Conservation (phyloP, 2,113 vertebrate genomes). For the Podilymbus podiceps region DNA sequence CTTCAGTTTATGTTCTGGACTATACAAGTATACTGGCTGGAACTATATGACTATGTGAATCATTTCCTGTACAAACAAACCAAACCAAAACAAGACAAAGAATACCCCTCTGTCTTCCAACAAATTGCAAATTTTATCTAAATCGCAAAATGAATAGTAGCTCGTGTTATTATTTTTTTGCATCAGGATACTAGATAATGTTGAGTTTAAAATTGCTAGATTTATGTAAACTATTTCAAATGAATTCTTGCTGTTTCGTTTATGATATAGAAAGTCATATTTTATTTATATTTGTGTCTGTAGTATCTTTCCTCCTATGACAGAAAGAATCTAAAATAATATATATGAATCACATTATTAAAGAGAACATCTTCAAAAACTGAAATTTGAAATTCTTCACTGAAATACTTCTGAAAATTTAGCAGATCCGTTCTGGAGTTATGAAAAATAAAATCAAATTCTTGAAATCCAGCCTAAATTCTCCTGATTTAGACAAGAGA, state of each 20-base stretch:
- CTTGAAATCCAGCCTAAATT: neutral
- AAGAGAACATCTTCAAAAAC: neutral
- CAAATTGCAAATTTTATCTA: neutral
- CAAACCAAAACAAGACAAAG: neutral
- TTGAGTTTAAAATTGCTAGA: neutral
- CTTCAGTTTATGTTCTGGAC: neutral
- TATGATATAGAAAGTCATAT: neutral
- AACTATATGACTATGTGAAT: neutral
- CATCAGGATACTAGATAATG: neutral
- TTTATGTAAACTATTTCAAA: neutral
- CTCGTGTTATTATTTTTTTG: neutral
- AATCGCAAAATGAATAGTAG: neutral
- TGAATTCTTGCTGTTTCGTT: neutral
- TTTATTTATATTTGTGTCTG: neutral
- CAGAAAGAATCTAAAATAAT: neutral
- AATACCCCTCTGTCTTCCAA: neutral
- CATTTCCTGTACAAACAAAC: neutral
- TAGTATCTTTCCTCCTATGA: neutral
- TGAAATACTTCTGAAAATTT: neutral
- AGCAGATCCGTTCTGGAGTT: neutral
- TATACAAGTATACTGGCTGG: neutral
- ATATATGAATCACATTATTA: neutral
- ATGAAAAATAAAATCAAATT: neutral
- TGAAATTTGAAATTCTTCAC: neutral
- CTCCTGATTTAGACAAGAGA: neutral